phyloP scores from a whole-genome alignment of 2,797 vertebrate species.

The Cottoperca gobio region DNA sequence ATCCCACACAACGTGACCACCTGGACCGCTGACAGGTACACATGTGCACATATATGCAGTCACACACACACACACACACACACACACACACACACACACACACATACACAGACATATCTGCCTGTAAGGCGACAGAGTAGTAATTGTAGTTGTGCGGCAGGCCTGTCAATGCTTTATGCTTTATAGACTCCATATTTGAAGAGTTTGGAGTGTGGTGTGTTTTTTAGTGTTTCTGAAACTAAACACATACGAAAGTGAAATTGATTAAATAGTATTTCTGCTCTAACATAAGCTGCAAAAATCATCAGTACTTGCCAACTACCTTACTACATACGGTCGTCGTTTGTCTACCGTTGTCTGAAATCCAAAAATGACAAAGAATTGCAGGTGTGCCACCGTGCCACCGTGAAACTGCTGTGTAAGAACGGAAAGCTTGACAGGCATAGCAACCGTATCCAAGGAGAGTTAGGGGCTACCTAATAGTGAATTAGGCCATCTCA shows the following conservation, averaged over 20 bases:
- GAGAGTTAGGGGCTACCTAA: not conserved
- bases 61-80: conserved; percentile 13
- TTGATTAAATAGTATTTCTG: no score
- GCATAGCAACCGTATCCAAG: not conserved
- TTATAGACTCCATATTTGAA: not conserved
- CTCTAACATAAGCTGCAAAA: no score
- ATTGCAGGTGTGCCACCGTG: not conserved
- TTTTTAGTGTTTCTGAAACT: not conserved
- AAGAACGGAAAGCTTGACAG: not conserved
- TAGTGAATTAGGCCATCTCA: conserved; percentile 2
- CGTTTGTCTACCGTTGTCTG: not conserved
- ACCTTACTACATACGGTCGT: no score
- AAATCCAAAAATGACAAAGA: not conserved
- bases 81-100: conserved; percentile 7
- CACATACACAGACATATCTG: not conserved
- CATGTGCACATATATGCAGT: not conserved
- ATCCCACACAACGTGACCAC: conserved; percentile 89
- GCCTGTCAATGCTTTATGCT: not conserved
- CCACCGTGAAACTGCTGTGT: not conserved
- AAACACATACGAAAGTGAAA: not conserved
- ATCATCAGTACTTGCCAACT: no score
- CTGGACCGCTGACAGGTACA: conserved; percentile 89
- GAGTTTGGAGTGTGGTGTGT: not conserved
- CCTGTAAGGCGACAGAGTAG: not conserved
- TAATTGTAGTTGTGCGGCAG: not conserved